These are phyloP conservation scores for Strigamia transsilvanica DNA, from an alignment of 2,888 invertebrate genomes.

Conservation along the genomic window DNA sequence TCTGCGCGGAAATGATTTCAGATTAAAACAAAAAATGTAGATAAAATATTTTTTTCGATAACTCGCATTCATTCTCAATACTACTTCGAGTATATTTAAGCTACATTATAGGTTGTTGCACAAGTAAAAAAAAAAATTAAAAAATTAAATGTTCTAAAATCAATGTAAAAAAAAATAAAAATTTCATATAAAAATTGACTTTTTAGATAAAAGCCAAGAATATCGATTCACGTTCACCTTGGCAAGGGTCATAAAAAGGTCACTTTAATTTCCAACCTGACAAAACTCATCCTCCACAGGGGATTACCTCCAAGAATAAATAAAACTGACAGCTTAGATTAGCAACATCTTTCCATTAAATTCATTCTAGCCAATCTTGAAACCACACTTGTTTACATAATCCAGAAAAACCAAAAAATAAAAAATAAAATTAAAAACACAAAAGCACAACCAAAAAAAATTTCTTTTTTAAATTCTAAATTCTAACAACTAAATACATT, in stretches of 20 bases:
- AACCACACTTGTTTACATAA: neutral
- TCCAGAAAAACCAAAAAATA: neutral
- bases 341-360: neutral
- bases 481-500: neutral
- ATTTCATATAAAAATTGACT: neutral
- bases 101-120: no score
- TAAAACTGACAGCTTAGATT: conserved; percentile 9
- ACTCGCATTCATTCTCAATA: neutral
- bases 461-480: neutral
- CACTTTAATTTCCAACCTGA: conserved; percentile 14
- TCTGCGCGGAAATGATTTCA: neutral
- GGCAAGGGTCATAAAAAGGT: neutral
- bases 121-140: neutral
- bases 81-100: no score
- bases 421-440: neutral
- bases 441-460: neutral
- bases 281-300: neutral
- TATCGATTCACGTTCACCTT: neutral
- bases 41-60: neutral
- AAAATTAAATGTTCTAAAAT: neutral
- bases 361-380: neutral
- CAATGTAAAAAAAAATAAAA: neutral
- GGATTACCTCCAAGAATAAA: neutral
- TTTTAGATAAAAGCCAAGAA: neutral
- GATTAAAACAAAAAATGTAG: neutral